A percentile compares a stretch with the other conserved stretches of the same genome.
Evolutionary conservation across 1,140 invertebrate genomes (phyloP).

Genomic region (Drosophila santomea): DNA sequence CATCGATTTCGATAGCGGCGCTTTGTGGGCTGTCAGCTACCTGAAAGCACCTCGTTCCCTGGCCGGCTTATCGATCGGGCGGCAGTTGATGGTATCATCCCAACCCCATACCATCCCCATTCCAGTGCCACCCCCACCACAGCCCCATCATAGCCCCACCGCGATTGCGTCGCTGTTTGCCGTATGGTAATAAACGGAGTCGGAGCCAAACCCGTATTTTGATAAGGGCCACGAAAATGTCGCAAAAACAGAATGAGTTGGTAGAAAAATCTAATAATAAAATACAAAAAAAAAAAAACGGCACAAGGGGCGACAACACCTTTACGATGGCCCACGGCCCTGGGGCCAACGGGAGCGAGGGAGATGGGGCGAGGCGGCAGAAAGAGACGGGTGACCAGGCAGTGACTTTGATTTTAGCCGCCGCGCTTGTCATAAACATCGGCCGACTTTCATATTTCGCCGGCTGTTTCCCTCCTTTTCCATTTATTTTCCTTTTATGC

Average conservation of each 20-base stretch:
- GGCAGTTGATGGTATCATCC: constrained; percentile 23
- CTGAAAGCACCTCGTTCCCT: constrained; percentile 20
- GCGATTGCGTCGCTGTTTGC: constrained; percentile 36
- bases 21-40: constrained; percentile 33
- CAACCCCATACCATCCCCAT: background rate
- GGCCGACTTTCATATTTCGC: constrained; percentile 74
- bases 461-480: constrained; percentile 65
- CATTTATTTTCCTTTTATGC: constrained; percentile 62
- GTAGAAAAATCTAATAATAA: constrained; percentile 64
- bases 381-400: constrained; percentile 24
- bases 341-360: background rate
- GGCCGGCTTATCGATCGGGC: constrained; percentile 28
- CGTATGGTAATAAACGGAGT: constrained; percentile 55
- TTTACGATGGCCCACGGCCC: constrained; percentile 15
- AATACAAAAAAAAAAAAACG: constrained; percentile 49
- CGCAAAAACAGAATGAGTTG: constrained; percentile 67
- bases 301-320: constrained; percentile 26
- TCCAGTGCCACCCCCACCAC: background rate
- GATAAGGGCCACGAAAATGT: constrained; percentile 70
- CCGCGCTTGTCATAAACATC: constrained; percentile 75
- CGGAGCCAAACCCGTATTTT: constrained; percentile 49
- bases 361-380: constrained; percentile 1
- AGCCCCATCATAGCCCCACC: background rate
- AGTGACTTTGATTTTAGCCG: constrained; percentile 78
- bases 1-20: constrained; percentile 2